phyloP scores from a whole-genome alignment of 2,113 vertebrate genomes.

The Pundamilia nyererei region DNA sequence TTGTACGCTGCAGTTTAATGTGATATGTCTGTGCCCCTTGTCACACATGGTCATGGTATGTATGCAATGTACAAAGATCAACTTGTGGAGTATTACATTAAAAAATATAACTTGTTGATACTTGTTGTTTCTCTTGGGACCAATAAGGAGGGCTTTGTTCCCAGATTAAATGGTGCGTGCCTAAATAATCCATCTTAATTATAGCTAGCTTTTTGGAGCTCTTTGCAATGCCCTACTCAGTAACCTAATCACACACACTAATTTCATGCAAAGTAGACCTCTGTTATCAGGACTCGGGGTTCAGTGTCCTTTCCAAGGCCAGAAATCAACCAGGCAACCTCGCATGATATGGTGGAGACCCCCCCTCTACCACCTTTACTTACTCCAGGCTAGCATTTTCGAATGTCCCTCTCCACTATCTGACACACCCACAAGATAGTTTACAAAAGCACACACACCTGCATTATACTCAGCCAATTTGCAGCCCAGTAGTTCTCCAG shows the following conservation, averaged over 20 bases:
- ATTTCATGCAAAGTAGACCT: not conserved
- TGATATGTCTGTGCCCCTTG: not conserved
- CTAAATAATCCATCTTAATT: not conserved
- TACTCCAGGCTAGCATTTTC: slow-evolving; percentile 2
- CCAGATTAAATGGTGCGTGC: not conserved
- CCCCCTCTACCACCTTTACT: not conserved
- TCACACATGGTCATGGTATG: not conserved
- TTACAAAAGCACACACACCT: slow-evolving; percentile 12
- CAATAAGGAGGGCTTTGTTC: not conserved
- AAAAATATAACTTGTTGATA: not conserved
- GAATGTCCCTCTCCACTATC: slow-evolving; percentile 3
- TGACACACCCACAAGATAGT: slow-evolving; percentile 8
- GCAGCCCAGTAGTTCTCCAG: slow-evolving; percentile 42
- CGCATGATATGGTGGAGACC: not conserved
- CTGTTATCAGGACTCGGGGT: not conserved
- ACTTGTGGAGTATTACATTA: not conserved
- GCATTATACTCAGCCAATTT: slow-evolving; percentile 55
- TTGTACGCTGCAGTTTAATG: not conserved
- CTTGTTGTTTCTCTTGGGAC: not conserved
- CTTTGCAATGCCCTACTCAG: not conserved
- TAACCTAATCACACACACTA: not conserved
- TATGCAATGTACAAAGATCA: not conserved
- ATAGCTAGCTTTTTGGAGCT: not conserved
- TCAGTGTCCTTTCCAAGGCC: not conserved
- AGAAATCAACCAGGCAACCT: not conserved